Evolutionary conservation across 2,113 vertebrate genomes (phyloP), one percentile per base, ranked within the genome.

Genomic region (Engraulis encrasicolus): DNA sequence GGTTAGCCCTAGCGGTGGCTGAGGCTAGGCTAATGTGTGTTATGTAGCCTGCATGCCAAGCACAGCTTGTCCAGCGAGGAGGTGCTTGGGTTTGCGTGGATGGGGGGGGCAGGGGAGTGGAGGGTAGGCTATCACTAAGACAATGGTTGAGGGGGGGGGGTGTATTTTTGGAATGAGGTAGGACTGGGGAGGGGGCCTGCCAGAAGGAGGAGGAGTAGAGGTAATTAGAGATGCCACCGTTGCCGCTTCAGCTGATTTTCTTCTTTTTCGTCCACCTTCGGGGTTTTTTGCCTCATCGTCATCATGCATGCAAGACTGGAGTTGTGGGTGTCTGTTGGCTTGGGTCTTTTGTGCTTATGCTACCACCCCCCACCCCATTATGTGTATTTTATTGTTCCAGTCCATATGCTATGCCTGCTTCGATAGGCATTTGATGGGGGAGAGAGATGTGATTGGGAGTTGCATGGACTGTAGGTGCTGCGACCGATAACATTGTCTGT

Each of bases 391-490:
- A 85, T 89, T 78, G 74, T 82, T 80, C 79, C 83, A 27, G 38
- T 90, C 94, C 93, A 94, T 94, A 94, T 94, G 93, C 90, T 93
- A 87, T 38, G 90, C 87, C 89, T 91, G 92, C 90, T 91, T 92
- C 93, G 89, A 93, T 94, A 92, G 93, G 91, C 82, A 87, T 92
- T 94, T 93, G 92, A 93, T 93, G 92, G 91, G 93, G 89, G 90
- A 88, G 91, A 92, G 87, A 89, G 89, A 89, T 84, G 85, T 82
- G 82, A 86, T 23, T 58, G 11, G 80, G 36, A 66, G 58, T 27
- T 31, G 58, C 58, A 31, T 27, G 11, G 23, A 27, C 58, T 27
- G 58, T 27, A 66, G 58, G 58, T 66, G 58, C 58, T 66, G 58
- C 23, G 15, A n/a, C n/a, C n/a, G 58, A 66, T 27, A 11, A 66